Conservation (phyloP, 2,113 vertebrate species). For the Aptenodytes forsteri region DNA sequence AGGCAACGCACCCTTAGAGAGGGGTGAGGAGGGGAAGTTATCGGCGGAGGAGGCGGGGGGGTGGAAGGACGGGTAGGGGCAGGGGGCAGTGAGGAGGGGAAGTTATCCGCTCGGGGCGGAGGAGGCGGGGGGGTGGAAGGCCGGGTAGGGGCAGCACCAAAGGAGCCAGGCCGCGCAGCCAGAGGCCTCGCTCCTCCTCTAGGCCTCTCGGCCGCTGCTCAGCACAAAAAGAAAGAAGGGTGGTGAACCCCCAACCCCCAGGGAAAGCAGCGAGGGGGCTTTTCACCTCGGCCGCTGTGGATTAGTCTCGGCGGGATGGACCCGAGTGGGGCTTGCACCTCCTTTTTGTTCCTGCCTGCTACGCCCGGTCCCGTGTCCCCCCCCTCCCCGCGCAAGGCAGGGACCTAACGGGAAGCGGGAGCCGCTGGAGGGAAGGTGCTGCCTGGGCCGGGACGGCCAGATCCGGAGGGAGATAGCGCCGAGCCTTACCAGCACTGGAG, state of each 20-base stretch:
- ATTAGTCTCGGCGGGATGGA: background rate
- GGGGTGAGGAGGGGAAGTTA: background rate
- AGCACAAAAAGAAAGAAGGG: conserved; percentile 32
- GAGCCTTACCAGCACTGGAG: conserved; percentile 93
- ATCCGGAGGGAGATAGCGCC: background rate
- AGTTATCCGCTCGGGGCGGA: background rate
- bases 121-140: background rate
- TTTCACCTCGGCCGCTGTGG: background rate
- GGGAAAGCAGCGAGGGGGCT: background rate
- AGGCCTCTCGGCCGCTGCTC: conserved; percentile 5
- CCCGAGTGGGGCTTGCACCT: background rate
- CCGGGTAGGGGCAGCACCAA: background rate
- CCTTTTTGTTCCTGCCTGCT: background rate
- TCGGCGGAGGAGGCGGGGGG: no score
- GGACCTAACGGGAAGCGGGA: conserved; percentile 17
- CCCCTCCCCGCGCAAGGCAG: background rate
- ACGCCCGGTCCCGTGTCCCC: background rate
- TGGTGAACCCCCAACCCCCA: background rate
- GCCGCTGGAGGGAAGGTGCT: background rate
- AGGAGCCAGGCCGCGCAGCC: conserved; percentile 1
- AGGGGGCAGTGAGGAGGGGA: conserved; percentile 3
- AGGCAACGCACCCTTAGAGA: background rate
- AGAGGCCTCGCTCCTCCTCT: conserved; percentile 29
- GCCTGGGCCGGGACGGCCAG: background rate
- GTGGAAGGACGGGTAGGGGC: background rate